Evolutionary conservation across 2,888 invertebrate genomes (phyloP).

Genomic region (Thecocarcelia acutangulata): DNA sequence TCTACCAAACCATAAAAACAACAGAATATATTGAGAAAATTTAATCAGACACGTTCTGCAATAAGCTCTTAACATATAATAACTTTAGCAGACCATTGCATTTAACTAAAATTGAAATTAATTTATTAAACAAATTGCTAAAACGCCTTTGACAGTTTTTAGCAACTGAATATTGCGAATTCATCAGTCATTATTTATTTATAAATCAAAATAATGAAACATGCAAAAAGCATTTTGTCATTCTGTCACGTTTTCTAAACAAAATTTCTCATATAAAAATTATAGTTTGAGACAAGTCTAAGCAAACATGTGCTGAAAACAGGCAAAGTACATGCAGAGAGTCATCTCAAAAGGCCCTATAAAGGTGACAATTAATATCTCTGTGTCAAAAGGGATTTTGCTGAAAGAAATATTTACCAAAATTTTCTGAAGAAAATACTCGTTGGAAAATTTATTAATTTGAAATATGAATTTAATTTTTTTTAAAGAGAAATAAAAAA

Average conservation of each 20-base stretch:
- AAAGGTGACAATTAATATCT: too few relatives aligned
- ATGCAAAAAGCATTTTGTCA: not conserved
- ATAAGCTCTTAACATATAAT: not conserved
- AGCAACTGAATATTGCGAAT: not conserved
- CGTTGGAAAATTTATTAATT: too few relatives aligned
- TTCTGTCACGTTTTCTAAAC: constrained; percentile 33
- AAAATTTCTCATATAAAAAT: not conserved
- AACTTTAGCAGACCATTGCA: not conserved
- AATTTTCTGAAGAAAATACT: too few relatives aligned
- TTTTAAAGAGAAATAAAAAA: too few relatives aligned
- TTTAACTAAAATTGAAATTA: constrained; percentile 7
- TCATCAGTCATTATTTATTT: constrained; percentile 53
- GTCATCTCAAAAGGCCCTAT: too few relatives aligned
- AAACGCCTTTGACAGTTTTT: not conserved
- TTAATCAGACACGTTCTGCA: too few relatives aligned
- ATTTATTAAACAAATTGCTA: constrained; percentile 15
- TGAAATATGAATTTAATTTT: too few relatives aligned
- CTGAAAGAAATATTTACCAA: too few relatives aligned
- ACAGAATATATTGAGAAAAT: too few relatives aligned
- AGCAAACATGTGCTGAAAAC: not conserved
- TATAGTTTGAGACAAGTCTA: not conserved
- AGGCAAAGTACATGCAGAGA: too few relatives aligned
- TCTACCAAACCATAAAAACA: too few relatives aligned
- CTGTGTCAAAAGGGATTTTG: too few relatives aligned
- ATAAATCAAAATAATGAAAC: constrained; percentile 28